phyloP scores from a whole-genome alignment of 1,140 invertebrate genomes.

The Ladona fulva region DNA sequence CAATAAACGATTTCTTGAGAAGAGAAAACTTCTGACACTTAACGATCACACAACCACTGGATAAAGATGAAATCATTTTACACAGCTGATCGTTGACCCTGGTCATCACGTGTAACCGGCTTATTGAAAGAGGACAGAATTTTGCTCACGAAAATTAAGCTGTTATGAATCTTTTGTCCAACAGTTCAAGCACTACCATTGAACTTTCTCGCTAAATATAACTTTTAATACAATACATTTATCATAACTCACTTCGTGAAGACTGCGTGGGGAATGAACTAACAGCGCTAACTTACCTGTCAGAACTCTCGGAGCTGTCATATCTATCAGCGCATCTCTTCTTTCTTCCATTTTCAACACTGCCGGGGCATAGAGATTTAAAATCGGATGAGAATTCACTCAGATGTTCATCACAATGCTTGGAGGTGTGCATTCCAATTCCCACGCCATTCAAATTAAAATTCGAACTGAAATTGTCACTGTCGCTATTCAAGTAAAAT shows the following conservation, averaged over 20 bases:
- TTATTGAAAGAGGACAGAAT: not conserved
- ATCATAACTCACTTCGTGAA: not conserved
- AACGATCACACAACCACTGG: too few relatives aligned
- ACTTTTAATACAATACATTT: not conserved
- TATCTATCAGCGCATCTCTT: conserved; percentile 77
- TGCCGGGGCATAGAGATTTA: not conserved
- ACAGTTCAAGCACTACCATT: not conserved
- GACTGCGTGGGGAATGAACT: not conserved
- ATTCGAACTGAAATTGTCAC: not conserved
- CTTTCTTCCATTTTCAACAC: conserved; percentile 48
- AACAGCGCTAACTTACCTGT: conserved; percentile 54
- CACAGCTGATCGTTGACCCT: conserved; percentile 7
- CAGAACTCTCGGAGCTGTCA: conserved; percentile 80
- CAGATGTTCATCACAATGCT: not conserved
- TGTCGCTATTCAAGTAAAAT: not conserved
- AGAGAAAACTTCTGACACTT: too few relatives aligned
- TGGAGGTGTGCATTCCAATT: not conserved
- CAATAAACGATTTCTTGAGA: too few relatives aligned
- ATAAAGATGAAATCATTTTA: not conserved
- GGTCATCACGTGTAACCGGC: not conserved
- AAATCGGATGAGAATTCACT: not conserved
- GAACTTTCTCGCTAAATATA: not conserved
- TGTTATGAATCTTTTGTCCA: not conserved
- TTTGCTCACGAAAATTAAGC: not conserved
- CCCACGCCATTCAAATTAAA: not conserved